These are phyloP conservation scores for Paracanthobrama guichenoti DNA, from an alignment of 2,113 vertebrate genomes.

Conservation along the genomic window DNA sequence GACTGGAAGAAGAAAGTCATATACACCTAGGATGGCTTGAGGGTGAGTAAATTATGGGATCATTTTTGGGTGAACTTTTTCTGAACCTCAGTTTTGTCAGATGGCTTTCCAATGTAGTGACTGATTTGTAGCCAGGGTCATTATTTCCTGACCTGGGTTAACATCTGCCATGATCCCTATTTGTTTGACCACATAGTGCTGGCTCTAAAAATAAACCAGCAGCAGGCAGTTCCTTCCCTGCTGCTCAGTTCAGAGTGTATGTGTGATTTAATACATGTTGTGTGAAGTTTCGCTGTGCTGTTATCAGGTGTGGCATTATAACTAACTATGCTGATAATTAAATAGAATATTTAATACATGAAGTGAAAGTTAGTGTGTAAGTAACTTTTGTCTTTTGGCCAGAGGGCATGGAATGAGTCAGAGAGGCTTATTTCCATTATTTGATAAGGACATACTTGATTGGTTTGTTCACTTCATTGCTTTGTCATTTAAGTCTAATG, in stretches of 20 bases:
- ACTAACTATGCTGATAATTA: not conserved
- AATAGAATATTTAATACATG: slow-evolving; percentile 5
- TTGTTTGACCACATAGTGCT: slow-evolving; percentile 54
- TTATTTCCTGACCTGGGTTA: slow-evolving; percentile 44
- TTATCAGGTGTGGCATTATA: slow-evolving; percentile 1
- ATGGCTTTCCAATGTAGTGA: slow-evolving; percentile 1
- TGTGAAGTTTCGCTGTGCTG: slow-evolving; percentile 17
- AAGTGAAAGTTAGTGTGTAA: not conserved
- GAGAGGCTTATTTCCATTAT: slow-evolving; percentile 45
- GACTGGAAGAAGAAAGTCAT: too few species aligned
- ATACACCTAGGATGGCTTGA: too few species aligned
- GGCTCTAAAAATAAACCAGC: slow-evolving; percentile 59
- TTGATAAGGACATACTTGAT: slow-evolving; percentile 44
- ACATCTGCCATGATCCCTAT: slow-evolving; percentile 48
- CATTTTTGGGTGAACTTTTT: too few species aligned
- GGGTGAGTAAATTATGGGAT: too few species aligned
- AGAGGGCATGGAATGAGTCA: slow-evolving; percentile 25
- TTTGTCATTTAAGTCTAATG: slow-evolving; percentile 51
- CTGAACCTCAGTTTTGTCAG: not conserved
- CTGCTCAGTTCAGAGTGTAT: slow-evolving; percentile 23
- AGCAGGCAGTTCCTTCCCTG: slow-evolving; percentile 36
- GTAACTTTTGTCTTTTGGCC: slow-evolving; percentile 32
- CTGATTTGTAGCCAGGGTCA: slow-evolving; percentile 1
- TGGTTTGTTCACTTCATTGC: slow-evolving; percentile 50
- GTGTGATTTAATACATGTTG: slow-evolving; percentile 23